Evolutionary conservation across 2,888 invertebrate genomes (phyloP).

Genomic region (Scrobipalpa atriplicella): DNA sequence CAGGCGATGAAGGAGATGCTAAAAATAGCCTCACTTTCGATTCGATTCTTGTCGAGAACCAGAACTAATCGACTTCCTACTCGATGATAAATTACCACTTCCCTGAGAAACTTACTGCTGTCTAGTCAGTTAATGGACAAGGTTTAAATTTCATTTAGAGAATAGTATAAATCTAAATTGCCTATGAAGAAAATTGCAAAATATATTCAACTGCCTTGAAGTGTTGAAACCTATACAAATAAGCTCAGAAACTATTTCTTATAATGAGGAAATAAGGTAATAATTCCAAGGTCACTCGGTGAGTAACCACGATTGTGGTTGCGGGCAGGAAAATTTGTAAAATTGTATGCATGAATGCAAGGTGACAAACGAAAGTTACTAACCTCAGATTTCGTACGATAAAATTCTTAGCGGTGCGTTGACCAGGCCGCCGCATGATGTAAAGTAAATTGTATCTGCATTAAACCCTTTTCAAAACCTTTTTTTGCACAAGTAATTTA

Average conservation of each 20-base stretch:
- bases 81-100: slow-evolving; percentile 22
- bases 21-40: slow-evolving; percentile 44
- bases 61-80: slow-evolving; percentile 47
- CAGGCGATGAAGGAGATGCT: slow-evolving; percentile 43
- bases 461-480: neutral
- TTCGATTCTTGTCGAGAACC: slow-evolving; percentile 37
- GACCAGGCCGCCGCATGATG: neutral
- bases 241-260: slow-evolving; percentile 1
- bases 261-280: slow-evolving; percentile 25
- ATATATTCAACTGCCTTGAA: slow-evolving; percentile 20
- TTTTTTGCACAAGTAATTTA: neutral
- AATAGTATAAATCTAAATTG: neutral
- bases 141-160: neutral
- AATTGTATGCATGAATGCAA: slow-evolving; percentile 15
- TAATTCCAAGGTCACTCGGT: slow-evolving; percentile 14
- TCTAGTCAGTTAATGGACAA: slow-evolving; percentile 35
- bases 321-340: slow-evolving; percentile 7
- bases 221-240: slow-evolving; percentile 21
- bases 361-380: slow-evolving; percentile 14
- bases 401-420: slow-evolving; percentile 5
- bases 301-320: slow-evolving; percentile 8
- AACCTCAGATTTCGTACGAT: slow-evolving; percentile 13
- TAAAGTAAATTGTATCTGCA: neutral
- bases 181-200: slow-evolving; percentile 34
- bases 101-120: slow-evolving; percentile 36